Evolutionary conservation across 2,888 invertebrate species (phyloP), one percentile per base, ranked within the genome.

Genomic region (Acanthococcus lagerstroemiae): DNA sequence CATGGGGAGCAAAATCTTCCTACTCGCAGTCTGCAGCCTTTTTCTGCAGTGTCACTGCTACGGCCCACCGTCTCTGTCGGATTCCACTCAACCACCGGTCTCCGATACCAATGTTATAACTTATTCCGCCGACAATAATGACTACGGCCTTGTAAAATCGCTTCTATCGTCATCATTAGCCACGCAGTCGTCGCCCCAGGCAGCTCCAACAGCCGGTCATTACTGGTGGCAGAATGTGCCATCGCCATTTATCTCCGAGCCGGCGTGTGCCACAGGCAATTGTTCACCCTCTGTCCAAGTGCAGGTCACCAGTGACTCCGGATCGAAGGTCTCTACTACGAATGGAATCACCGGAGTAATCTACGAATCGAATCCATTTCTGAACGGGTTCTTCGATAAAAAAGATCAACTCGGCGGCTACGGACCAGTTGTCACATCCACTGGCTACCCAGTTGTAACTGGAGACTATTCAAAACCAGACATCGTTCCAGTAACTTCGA

Each of bases 151-250:
- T n/a, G n/a, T n/a, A n/a, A n/a, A 37, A 37, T 37, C 37, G 37
- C 22, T 1, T 45, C 22, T 45, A 46, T 46, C 25, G 58, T 24
- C 4, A 25, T 25, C 15, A n/a, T 19, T 4, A 30, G 15, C 17
- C 27, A 22, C 2, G 50, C 30, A 21, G 50, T 22, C 15, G 24
- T 50, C 26, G 48, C 61, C 7, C 12, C 9, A 21, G 21, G 0
- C 37, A 3, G 22, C 46, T 15, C 26, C 52, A 6, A 37, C 37
- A 9, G 30, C 21, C 9, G n/a, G 26, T 22, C 15, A 15, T 9
- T 61, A 50, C 27, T 50, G 61, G 61, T 61, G 48, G 61, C 21
- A 44, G 45, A 57, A 45, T 45, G 25, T 44, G 45, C 37, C 37
- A 24, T 57, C 57, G 24, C 57, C 57, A 1, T 57, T 57, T 45